phyloP scores from a whole-genome alignment of 1,140 invertebrate species.

The Gerris buenoi region DNA sequence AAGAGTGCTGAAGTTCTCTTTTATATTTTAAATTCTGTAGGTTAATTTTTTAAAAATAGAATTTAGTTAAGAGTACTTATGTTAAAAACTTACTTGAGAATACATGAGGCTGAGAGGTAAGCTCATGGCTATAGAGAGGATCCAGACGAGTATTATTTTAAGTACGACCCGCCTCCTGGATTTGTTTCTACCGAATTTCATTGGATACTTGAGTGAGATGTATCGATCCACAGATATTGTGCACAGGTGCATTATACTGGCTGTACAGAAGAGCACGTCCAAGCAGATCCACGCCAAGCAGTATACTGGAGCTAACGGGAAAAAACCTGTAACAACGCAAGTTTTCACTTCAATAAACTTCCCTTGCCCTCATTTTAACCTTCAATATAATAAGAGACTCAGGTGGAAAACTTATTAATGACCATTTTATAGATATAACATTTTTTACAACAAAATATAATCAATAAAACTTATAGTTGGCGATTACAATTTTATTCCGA shows the following conservation, averaged over 20 bases:
- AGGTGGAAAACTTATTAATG: too few relatives aligned
- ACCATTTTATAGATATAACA: too few relatives aligned
- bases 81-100: slow-evolving; percentile 46
- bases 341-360: too few relatives aligned
- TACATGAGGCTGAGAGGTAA: slow-evolving; percentile 75
- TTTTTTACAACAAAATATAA: too few relatives aligned
- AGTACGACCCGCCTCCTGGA: slow-evolving; percentile 67
- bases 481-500: too few relatives aligned
- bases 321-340: slow-evolving; percentile 61
- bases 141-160: slow-evolving; percentile 83
- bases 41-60: too few relatives aligned
- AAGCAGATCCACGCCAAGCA: slow-evolving; percentile 76
- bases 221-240: slow-evolving; percentile 88
- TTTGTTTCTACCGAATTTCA: slow-evolving; percentile 80
- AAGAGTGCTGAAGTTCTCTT: too few relatives aligned
- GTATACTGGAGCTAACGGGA: slow-evolving; percentile 62
- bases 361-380: too few relatives aligned
- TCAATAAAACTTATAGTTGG: too few relatives aligned
- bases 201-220: slow-evolving; percentile 67
- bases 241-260: slow-evolving; percentile 89
- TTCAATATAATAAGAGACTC: too few relatives aligned
- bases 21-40: too few relatives aligned
- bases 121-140: slow-evolving; percentile 75
- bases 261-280: slow-evolving; percentile 89
- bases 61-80: too few relatives aligned